These are phyloP conservation scores for Phlogophora meticulosa DNA, from an alignment of 2,888 invertebrate species.

Conservation along the genomic window DNA sequence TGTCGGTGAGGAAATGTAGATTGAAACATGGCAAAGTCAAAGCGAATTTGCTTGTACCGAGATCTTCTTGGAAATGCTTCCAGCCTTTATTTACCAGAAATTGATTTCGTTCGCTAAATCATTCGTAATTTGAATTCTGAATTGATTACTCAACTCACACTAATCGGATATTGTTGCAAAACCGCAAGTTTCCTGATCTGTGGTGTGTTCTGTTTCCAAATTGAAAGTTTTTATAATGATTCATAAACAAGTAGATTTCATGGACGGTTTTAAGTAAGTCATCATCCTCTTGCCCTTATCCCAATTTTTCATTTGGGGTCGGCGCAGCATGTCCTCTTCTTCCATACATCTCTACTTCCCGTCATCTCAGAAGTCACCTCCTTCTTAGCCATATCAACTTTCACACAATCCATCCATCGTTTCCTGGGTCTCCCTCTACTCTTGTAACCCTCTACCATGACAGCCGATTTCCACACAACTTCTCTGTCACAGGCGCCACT, in stretches of 20 bases:
- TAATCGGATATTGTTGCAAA: not conserved
- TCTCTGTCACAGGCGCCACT: too few species aligned
- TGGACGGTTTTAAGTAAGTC: too few species aligned
- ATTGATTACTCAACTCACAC: constrained; percentile 7
- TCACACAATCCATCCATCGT: too few species aligned
- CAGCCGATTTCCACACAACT: too few species aligned
- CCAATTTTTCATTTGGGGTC: too few species aligned
- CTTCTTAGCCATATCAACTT: too few species aligned
- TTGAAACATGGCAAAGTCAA: constrained; percentile 20
- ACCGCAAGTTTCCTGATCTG: constrained; percentile 33
- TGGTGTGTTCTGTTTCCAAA: constrained; percentile 19
- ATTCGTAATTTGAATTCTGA: constrained; percentile 4
- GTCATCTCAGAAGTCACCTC: too few species aligned
- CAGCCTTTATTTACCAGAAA: constrained; percentile 9
- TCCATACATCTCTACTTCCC: too few species aligned
- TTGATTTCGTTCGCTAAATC: constrained; percentile 11
- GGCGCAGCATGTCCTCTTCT: too few species aligned
- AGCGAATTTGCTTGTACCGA: constrained; percentile 19
- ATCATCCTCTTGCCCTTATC: too few species aligned
- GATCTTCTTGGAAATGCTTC: constrained; percentile 13
- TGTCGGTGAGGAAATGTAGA: constrained; percentile 2
- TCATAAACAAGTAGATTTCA: constrained; percentile 33
- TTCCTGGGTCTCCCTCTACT: too few species aligned
- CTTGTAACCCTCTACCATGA: too few species aligned
- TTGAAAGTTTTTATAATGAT: constrained; percentile 36